Base-by-base conservation (phyloP, 2,888 invertebrate genomes). In the Byasa hedistus region DNA sequence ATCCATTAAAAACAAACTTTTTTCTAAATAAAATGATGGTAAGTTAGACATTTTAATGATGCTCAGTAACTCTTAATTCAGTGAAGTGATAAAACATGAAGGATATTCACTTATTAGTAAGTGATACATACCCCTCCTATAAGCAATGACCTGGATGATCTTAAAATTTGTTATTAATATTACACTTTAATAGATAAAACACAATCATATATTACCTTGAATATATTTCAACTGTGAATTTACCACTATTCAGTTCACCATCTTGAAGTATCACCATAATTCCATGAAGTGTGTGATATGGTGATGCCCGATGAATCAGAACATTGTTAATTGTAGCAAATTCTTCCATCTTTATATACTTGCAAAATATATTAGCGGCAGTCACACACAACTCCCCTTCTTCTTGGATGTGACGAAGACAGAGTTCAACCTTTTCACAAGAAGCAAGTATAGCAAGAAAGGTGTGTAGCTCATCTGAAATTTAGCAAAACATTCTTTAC, bases 231-330 rank as follows among this genome's bases (percentile, higher is more conserved):
- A 86, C 54, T 19, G 68, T 67, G 39, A 72, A 68, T 19, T 68
- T 68, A 65, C 73, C 65, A 62, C 62, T 54, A 24, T 62, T 36
- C 2, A 61, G 64, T 19, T 69, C 61, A 27, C 68, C 68, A 36
- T 75, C 72, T 51, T 77, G 65, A 59, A 81, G 74, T 12, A 82
- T 63, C 2, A 89, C 56, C 82, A 87, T 80, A 2, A 83, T 66
- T 0, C 91, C 88, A 77, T 87, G 77, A 0, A 91, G 73, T 1
- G 72, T 68, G 65, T 90, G 87, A 68, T 83, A 83, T 0, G 87
- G 86, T 10, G 84, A 85, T 23, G 72, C 74, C 59, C 73, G 85
- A 68, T 84, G 79, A 19, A 88, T 70, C 3, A 82, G 71, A 23
- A 83, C 70, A 71, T 84, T 82, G 2, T 75, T 61, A 1, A 71